phyloP scores from a whole-genome alignment of 2,797 vertebrate genomes.

The Dermochelys coriacea region DNA sequence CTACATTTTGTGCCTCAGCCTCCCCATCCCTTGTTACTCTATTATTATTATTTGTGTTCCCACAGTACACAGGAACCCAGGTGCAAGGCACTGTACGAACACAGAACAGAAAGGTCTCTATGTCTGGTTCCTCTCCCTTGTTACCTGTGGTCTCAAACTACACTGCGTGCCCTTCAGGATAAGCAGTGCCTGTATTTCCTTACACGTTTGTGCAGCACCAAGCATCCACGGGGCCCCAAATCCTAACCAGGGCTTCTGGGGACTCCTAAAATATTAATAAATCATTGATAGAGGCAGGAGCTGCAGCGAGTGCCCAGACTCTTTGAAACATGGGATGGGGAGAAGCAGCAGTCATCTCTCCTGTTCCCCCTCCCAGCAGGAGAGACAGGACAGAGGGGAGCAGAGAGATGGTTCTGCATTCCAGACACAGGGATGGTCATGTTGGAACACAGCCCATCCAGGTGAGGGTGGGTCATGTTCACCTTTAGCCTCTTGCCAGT shows the following conservation, averaged over 20 bases:
- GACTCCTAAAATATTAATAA: not conserved
- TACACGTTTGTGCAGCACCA: not conserved
- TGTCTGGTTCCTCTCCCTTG: accelerated
- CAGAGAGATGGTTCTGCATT: not conserved
- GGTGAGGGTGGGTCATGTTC: too few relatives aligned
- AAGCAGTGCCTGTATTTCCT: not conserved
- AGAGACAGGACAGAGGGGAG: accelerated
- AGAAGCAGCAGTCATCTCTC: not conserved
- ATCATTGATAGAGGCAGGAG: not conserved
- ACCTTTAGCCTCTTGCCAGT: not conserved
- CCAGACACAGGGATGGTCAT: not conserved
- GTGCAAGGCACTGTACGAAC: not conserved
- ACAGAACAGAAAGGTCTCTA: accelerated
- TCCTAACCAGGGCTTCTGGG: not conserved
- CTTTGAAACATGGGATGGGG: accelerated
- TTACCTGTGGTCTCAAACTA: not conserved
- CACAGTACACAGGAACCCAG: accelerated
- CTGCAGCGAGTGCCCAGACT: not conserved
- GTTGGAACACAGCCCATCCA: not conserved
- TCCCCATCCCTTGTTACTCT: not conserved
- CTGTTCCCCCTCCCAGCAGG: accelerated
- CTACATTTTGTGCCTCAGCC: not conserved
- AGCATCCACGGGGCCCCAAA: not conserved
- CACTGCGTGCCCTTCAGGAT: not conserved
- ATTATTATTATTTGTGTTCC: accelerated